These are phyloP conservation scores for Heteractis magnifica DNA, from an alignment of 92 coral and sea anemone genomes.

Conservation along the genomic window DNA sequence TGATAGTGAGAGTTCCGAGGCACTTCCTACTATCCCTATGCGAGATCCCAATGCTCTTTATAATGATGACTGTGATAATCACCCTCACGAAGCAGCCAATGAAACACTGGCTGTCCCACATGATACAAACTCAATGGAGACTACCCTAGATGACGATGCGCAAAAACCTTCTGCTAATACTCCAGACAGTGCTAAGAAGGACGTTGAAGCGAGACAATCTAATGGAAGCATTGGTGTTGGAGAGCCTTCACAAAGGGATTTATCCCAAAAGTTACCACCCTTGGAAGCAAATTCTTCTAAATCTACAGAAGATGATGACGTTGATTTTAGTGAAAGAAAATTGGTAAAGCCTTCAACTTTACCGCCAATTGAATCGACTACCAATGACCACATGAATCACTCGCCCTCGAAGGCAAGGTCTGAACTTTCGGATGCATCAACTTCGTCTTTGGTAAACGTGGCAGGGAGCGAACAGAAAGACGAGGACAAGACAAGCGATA, in stretches of 20 bases:
- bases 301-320: background rate
- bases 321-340: background rate
- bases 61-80: constrained; percentile 7
- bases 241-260: background rate
- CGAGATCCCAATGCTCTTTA: constrained; percentile 20
- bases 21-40: constrained; percentile 21
- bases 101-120: background rate
- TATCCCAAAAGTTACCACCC: background rate
- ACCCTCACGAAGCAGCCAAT: background rate
- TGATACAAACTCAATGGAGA: constrained; percentile 17
- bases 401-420: background rate
- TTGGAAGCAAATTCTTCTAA: background rate
- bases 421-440: background rate
- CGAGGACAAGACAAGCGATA: background rate
- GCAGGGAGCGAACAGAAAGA: background rate
- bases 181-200: background rate
- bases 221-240: background rate
- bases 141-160: constrained; percentile 5
- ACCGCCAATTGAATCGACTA: background rate
- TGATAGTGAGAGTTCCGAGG: constrained; percentile 17
- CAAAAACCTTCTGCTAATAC: background rate
- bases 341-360: background rate
- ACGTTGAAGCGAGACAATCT: background rate
- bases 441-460: background rate
- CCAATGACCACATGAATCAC: background rate